A percentile compares a stretch with the other conserved stretches of the same genome.
These are phyloP conservation scores for Gastracanthus pulcherrimus DNA, from an alignment of 2,888 invertebrate species.

Conservation along the genomic window DNA sequence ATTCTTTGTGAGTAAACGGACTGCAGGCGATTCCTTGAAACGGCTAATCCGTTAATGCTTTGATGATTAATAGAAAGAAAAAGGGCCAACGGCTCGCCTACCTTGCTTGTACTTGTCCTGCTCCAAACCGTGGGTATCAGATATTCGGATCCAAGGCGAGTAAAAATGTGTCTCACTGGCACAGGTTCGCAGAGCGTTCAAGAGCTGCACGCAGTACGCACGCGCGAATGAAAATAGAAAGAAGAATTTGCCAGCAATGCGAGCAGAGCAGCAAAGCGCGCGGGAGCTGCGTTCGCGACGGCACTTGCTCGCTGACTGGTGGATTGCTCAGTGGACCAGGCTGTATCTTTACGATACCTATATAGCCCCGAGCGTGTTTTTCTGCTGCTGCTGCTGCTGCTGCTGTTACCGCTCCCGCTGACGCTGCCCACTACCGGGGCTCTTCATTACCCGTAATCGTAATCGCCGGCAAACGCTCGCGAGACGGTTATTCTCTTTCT, in stretches of 20 bases:
- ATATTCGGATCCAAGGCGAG: no score
- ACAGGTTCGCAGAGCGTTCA: background rate
- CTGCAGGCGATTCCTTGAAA: no score
- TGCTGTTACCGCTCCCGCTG: background rate
- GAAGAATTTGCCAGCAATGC: background rate
- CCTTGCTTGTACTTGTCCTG: no score
- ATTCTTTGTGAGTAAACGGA: no score
- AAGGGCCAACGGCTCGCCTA: no score
- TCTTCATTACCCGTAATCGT: background rate
- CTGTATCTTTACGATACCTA: background rate
- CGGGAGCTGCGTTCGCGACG: slow-evolving; percentile 57
- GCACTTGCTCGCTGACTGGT: slow-evolving; percentile 64
- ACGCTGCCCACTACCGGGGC: no score
- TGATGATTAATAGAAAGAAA: no score
- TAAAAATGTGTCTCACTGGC: no score
- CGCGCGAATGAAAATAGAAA: background rate
- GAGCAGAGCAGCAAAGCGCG: slow-evolving; percentile 25
- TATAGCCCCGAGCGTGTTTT: background rate
- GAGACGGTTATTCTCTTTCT: no score
- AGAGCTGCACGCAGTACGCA: background rate
- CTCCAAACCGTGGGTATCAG: no score
- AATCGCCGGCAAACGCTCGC: no score
- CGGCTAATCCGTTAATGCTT: no score
- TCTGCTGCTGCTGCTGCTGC: background rate
- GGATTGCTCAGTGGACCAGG: slow-evolving; percentile 42